Evolutionary conservation across 2,113 vertebrate species (phyloP).

Genomic region (Phalacrocorax brasilianus): DNA sequence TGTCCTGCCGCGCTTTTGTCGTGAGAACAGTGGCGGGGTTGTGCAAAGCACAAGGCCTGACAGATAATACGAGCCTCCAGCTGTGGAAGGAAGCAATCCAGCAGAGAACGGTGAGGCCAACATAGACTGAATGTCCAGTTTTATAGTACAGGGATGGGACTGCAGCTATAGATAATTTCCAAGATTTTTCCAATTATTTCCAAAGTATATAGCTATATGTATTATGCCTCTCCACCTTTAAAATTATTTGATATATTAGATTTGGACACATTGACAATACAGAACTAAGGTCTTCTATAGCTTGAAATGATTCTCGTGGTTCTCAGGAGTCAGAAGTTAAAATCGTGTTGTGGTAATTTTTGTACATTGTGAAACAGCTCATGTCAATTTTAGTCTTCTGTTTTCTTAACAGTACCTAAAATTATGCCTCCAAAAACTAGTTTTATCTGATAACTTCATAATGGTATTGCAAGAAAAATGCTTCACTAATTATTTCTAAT

Average conservation of each 20-base stretch:
- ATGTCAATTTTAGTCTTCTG: not conserved
- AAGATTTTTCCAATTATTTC: not conserved
- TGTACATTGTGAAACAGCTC: not conserved
- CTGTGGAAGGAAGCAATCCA: not conserved
- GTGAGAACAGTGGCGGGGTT: not conserved
- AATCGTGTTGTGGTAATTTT: not conserved
- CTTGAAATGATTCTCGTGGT: not conserved
- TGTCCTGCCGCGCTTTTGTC: not conserved
- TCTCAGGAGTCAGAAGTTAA: not conserved
- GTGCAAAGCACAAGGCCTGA: not conserved
- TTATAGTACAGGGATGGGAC: too few relatives aligned
- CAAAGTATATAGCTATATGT: fast-evolving
- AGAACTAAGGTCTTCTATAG: not conserved
- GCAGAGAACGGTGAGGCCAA: not conserved
- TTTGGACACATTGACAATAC: not conserved
- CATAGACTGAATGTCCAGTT: not conserved
- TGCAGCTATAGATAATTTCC: not conserved
- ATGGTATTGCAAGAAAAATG: not conserved
- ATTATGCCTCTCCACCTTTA: not conserved
- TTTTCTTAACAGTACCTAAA: not conserved
- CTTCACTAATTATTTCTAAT: not conserved
- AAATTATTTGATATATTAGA: fast-evolving
- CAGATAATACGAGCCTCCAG: not conserved
- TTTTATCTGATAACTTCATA: not conserved
- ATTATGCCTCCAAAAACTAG: not conserved